These are phyloP conservation scores for Hypomecis atomaria DNA, from an alignment of 2,888 invertebrate species.

Conservation along the genomic window DNA sequence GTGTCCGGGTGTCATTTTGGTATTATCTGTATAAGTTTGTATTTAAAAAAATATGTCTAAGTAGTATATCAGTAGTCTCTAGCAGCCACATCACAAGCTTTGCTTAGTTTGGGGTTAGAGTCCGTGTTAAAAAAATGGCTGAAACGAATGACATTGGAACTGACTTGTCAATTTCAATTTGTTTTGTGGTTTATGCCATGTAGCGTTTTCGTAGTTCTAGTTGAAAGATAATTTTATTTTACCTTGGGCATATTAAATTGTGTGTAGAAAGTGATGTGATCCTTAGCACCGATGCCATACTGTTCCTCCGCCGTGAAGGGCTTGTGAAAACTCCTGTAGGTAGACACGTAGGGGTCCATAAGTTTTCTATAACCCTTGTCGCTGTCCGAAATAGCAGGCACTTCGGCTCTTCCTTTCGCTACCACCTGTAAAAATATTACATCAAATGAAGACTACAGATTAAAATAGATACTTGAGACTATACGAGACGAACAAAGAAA, in stretches of 20 bases:
- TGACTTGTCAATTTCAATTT: too few relatives aligned
- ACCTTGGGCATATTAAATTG: conserved; percentile 71
- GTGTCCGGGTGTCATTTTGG: too few relatives aligned
- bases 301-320: conserved; percentile 71
- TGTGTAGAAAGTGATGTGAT: conserved; percentile 76
- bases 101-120: too few relatives aligned
- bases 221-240: background rate
- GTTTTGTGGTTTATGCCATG: background rate
- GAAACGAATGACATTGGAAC: too few relatives aligned
- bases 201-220: background rate
- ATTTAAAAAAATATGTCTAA: too few relatives aligned
- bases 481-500: too few relatives aligned
- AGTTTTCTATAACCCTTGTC: conserved; percentile 61
- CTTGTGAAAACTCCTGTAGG: conserved; percentile 63
- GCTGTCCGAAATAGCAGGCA: conserved; percentile 64
- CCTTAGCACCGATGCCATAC: conserved; percentile 73
- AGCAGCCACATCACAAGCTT: too few relatives aligned
- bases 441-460: background rate
- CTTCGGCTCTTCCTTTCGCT: conserved; percentile 75
- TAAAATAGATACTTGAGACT: background rate
- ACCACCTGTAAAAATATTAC: conserved; percentile 57
- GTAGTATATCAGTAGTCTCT: too few relatives aligned
- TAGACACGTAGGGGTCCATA: conserved; percentile 74
- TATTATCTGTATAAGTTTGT: too few relatives aligned
- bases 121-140: too few relatives aligned